Percentiles rank a stretch among this genome's conserved stretches.
Conservation (phyloP, 2,113 vertebrate genomes). For the Progne subis region DNA sequence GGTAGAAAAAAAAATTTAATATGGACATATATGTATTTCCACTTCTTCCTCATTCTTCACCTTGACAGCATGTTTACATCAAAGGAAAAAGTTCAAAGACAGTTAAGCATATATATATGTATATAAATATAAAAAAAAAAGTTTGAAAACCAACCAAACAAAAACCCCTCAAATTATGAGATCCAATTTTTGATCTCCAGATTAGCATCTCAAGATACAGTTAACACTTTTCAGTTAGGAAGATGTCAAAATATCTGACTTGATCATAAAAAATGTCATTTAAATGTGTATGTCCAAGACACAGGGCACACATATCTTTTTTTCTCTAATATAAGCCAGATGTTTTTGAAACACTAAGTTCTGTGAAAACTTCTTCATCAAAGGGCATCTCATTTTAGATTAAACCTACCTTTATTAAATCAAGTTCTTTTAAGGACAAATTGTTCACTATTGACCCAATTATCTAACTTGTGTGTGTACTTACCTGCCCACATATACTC, state of each 20-base stretch:
- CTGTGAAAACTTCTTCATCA: not conserved
- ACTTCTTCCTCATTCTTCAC: not conserved
- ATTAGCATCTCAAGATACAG: not conserved
- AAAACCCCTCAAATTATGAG: not conserved
- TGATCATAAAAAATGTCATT: not conserved
- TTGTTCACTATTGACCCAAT: slow-evolving; percentile 31
- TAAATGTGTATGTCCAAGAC: not conserved
- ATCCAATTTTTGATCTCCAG: not conserved
- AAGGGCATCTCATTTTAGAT: not conserved
- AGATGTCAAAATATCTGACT: not conserved
- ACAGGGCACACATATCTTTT: not conserved
- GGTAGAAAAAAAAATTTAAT: not conserved
- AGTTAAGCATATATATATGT: not conserved
- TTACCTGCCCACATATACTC: slow-evolving; percentile 2
- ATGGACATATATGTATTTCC: not conserved
- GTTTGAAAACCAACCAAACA: not conserved
- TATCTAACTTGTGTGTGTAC: slow-evolving; percentile 18
- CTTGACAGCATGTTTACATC: not conserved
- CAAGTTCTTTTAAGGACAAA: not conserved
- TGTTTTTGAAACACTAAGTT: not conserved
- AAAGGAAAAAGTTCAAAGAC: not conserved
- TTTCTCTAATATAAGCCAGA: not conserved
- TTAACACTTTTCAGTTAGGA: not conserved
- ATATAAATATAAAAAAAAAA: not conserved
- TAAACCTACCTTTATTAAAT: slow-evolving; percentile 2